A percentile compares a stretch with the other conserved stretches of the same genome.
Evolutionary conservation across 1,140 invertebrate genomes (phyloP).

Genomic region (Pteromalus puparum): DNA sequence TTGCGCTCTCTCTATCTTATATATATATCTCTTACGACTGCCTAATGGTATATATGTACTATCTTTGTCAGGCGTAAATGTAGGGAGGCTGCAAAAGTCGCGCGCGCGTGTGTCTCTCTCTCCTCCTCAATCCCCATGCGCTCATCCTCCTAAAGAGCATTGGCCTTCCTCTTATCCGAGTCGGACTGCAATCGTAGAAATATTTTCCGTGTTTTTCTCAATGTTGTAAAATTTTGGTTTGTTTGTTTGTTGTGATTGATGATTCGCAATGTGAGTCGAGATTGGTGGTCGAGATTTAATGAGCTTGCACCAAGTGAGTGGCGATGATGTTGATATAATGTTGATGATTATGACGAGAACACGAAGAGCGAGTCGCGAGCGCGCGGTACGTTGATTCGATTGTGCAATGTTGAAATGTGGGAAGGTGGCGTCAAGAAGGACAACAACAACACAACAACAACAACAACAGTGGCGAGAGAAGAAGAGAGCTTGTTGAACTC

Average conservation of each 20-base stretch:
- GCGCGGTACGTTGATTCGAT: neutral
- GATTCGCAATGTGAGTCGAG: neutral
- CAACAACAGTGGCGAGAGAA: neutral
- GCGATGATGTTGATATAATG: neutral
- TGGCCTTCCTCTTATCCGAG: conserved; percentile 53
- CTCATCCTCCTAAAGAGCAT: conserved; percentile 50
- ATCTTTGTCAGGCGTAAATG: neutral
- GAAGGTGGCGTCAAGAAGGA: neutral
- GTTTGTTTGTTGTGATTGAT: neutral
- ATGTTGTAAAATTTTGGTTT: conserved; percentile 14
- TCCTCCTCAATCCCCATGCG: conserved; percentile 17
- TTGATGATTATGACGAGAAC: too few relatives aligned
- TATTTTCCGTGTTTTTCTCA: conserved; percentile 46
- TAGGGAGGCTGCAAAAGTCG: conserved; percentile 31
- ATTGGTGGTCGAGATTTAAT: neutral
- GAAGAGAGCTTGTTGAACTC: neutral
- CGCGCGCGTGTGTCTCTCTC: conserved; percentile 27
- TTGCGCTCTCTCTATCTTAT: neutral
- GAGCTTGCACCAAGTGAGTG: neutral
- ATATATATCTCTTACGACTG: neutral
- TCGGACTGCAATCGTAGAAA: conserved; percentile 54
- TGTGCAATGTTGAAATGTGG: neutral
- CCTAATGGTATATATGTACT: neutral
- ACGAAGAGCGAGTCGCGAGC: neutral
- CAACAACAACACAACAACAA: neutral